These are phyloP conservation scores for Drosophila repleta DNA, from an alignment of 1,140 invertebrate species.

Conservation along the genomic window DNA sequence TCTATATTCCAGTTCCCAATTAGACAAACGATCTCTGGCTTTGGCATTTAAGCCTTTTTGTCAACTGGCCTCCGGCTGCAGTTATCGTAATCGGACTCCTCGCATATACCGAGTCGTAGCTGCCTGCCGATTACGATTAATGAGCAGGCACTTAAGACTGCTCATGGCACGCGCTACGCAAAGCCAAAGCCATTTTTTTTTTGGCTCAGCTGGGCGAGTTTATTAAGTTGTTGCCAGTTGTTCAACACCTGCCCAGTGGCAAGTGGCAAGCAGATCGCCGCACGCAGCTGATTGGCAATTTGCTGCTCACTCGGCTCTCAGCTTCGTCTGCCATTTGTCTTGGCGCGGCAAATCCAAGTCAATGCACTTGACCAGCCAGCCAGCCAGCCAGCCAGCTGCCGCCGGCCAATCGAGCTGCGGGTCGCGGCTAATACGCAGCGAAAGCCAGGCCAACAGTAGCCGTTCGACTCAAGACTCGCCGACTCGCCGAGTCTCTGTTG, in stretches of 20 bases:
- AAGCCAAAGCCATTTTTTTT: constrained; percentile 1
- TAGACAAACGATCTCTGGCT: constrained; percentile 57
- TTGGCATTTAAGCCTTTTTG: constrained; percentile 35
- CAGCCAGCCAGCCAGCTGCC: too few species aligned
- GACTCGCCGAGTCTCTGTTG: constrained; percentile 41
- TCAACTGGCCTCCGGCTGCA: constrained; percentile 43
- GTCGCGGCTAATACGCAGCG: constrained; percentile 44
- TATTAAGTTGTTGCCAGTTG: constrained; percentile 68
- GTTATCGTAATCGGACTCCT: constrained; percentile 18
- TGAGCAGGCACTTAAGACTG: constrained; percentile 72
- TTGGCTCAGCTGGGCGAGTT: constrained; percentile 10
- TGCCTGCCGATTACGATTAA: constrained; percentile 74
- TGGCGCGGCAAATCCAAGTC: constrained; percentile 36
- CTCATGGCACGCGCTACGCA: constrained; percentile 68
- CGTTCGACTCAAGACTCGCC: neutral
- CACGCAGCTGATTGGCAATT: constrained; percentile 77
- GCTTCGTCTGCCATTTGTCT: constrained; percentile 39
- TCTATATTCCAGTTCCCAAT: constrained; percentile 78
- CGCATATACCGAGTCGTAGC: constrained; percentile 1
- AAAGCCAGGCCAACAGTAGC: constrained; percentile 21
- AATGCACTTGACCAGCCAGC: constrained; percentile 52
- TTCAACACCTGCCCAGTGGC: constrained; percentile 76
- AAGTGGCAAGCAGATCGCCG: constrained; percentile 38
- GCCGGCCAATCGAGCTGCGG: constrained; percentile 46
- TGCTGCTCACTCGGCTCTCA: constrained; percentile 58